Percentiles rank a stretch among this genome's conserved stretches.
These are phyloP conservation scores for Sphaerophoria rueppellii DNA, from an alignment of 2,888 invertebrate genomes.

Conservation along the genomic window DNA sequence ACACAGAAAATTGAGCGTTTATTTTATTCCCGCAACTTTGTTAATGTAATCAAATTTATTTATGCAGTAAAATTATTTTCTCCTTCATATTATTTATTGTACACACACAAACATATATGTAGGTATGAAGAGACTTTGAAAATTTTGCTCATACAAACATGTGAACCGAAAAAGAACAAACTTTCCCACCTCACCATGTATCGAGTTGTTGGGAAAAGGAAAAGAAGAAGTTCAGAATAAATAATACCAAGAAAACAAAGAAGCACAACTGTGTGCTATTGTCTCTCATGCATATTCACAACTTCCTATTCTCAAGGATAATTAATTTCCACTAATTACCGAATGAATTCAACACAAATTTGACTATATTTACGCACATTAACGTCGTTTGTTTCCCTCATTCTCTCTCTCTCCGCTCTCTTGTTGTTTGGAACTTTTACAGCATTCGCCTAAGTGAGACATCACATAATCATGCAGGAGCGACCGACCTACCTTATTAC, in stretches of 20 bases:
- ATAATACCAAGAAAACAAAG: constrained; percentile 28
- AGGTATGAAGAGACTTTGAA: constrained; percentile 3
- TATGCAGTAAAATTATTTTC: constrained; percentile 30
- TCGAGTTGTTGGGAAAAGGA: background rate
- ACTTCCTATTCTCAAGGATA: constrained; percentile 46
- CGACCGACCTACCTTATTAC: no score
- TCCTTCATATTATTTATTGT: background rate
- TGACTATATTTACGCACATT: constrained; percentile 42
- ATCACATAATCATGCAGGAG: background rate
- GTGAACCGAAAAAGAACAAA: background rate
- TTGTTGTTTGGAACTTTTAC: constrained; percentile 4
- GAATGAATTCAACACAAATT: constrained; percentile 57
- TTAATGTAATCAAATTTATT: constrained; percentile 37
- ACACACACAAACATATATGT: background rate
- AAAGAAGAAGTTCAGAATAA: background rate
- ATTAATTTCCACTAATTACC: constrained; percentile 70
- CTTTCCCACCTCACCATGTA: constrained; percentile 1
- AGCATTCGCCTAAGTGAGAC: background rate
- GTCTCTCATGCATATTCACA: constrained; percentile 56
- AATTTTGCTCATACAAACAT: constrained; percentile 3
- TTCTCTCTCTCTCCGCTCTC: background rate
- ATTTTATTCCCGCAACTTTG: constrained; percentile 32
- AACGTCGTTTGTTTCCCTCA: constrained; percentile 16
- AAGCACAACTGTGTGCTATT: constrained; percentile 18
- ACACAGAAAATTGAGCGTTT: constrained; percentile 22